Percentiles rank a stretch among this genome's conserved stretches.
Conservation (phyloP, 2,113 vertebrate genomes). For the Melanocharis versteri region DNA sequence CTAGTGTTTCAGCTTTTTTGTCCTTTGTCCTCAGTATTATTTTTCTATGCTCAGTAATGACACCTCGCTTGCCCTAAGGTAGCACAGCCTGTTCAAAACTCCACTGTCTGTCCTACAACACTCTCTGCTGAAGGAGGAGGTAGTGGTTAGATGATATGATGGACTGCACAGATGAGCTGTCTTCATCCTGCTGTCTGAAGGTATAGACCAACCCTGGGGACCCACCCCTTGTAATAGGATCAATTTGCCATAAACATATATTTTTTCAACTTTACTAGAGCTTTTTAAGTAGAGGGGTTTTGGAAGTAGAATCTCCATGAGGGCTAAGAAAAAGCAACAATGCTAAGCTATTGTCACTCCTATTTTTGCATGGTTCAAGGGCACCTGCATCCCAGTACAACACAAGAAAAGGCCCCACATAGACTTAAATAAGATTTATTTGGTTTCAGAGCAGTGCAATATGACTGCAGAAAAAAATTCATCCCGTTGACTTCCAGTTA, state of each 20-base stretch:
- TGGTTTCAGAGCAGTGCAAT: background rate
- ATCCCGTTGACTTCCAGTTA: background rate
- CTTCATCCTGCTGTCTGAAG: background rate
- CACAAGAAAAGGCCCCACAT: background rate
- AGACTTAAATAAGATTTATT: background rate
- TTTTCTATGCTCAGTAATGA: background rate
- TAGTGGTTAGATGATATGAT: background rate
- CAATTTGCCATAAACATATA: background rate
- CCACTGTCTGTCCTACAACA: background rate
- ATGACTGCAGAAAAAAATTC: background rate
- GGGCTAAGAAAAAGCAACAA: background rate
- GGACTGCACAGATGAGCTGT: background rate
- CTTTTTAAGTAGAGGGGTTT: background rate
- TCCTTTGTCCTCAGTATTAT: background rate
- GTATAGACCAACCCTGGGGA: background rate
- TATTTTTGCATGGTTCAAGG: background rate
- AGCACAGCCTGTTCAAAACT: background rate
- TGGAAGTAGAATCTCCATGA: background rate
- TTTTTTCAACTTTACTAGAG: background rate
- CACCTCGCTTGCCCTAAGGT: background rate
- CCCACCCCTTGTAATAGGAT: background rate
- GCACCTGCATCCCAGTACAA: background rate
- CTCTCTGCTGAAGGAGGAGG: background rate
- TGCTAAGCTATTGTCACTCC: background rate
- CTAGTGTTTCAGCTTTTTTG: background rate